A percentile compares a stretch with the other conserved stretches of the same genome.
Conservation (phyloP, 2,797 vertebrate genomes). For the Ceryle rudis region DNA sequence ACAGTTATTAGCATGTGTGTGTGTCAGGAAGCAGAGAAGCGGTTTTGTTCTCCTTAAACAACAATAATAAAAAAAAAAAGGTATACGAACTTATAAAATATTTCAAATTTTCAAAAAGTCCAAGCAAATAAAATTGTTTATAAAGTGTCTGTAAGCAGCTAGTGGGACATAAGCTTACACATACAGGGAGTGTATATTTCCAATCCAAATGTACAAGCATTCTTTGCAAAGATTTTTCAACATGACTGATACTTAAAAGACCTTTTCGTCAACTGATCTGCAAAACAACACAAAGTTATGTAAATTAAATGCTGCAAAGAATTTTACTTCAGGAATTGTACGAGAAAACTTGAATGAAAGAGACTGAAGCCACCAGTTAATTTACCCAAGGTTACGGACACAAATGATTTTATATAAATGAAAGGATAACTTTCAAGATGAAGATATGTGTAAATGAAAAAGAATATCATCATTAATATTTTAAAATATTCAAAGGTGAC, state of each 20-base stretch:
- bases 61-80: background rate
- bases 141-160: background rate
- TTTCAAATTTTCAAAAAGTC: background rate
- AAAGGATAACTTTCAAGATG: background rate
- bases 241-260: background rate
- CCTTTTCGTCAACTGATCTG: background rate
- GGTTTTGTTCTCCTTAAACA: background rate
- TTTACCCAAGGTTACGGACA: background rate
- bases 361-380: background rate
- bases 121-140: background rate
- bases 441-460: background rate
- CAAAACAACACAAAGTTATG: background rate
- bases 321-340: background rate
- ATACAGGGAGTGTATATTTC: fast-evolving
- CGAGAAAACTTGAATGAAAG: background rate
- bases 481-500: background rate
- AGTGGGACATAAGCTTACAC: background rate
- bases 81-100: background rate
- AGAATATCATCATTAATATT: background rate
- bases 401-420: background rate
- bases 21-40: background rate
- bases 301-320: background rate
- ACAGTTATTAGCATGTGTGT: fast-evolving
- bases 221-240: background rate
- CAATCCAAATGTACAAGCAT: background rate